Conservation (phyloP, 2,888 invertebrate genomes). For the Chymomyza procnemis region DNA sequence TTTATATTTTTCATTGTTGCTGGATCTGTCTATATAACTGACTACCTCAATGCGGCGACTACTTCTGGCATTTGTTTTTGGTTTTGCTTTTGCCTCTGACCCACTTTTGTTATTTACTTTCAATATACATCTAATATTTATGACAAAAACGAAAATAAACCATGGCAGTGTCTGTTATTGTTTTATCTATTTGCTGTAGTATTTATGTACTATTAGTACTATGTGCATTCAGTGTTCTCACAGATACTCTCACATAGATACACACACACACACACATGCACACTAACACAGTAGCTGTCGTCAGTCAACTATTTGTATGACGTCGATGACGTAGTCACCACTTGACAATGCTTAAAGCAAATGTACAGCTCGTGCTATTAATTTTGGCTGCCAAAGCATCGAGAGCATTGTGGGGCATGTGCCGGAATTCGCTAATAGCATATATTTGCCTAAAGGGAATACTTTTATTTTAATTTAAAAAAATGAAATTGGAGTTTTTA, state of each 20-base stretch:
- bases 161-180: constrained; percentile 27
- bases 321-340: constrained; percentile 29
- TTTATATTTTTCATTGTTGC: not conserved
- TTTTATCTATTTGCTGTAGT: constrained; percentile 33
- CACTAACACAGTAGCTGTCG: constrained; percentile 43
- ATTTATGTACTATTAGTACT: not conserved
- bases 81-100: constrained; percentile 35
- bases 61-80: constrained; percentile 24
- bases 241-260: not conserved
- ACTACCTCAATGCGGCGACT: constrained; percentile 31
- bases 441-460: too few species aligned
- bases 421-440: too few species aligned
- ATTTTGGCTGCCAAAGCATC: constrained; percentile 39
- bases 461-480: too few species aligned
- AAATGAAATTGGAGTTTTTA: too few species aligned
- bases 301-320: constrained; percentile 38
- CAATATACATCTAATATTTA: constrained; percentile 50
- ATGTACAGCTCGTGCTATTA: constrained; percentile 47
- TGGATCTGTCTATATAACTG: constrained; percentile 23
- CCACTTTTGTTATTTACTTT: constrained; percentile 61
- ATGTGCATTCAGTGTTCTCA: constrained; percentile 1
- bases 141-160: constrained; percentile 39
- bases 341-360: constrained; percentile 16
- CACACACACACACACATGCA: constrained; percentile 4
- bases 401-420: not conserved